Conservation (phyloP, 1,140 invertebrate genomes). For the Saccostrea glomerata region DNA sequence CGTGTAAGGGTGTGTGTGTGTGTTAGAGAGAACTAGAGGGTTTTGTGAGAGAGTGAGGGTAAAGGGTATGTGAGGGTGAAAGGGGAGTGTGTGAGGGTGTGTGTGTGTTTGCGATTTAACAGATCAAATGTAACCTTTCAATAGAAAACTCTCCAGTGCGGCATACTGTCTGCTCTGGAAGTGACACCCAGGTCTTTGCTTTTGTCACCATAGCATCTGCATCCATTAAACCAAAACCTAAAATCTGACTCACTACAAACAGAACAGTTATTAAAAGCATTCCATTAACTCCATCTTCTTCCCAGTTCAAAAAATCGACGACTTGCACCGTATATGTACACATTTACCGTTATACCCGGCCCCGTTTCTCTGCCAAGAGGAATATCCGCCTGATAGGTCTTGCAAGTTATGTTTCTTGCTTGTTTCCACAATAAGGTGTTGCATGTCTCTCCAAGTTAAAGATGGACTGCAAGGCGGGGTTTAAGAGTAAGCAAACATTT, state of each 20-base stretch:
- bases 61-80: too few species aligned
- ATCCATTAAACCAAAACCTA: conserved; percentile 59
- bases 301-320: too few species aligned
- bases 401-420: neutral
- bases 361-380: neutral
- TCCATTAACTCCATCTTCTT: too few species aligned
- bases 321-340: too few species aligned
- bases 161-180: conserved; percentile 41
- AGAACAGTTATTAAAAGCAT: neutral
- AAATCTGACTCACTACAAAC: conserved; percentile 52
- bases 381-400: neutral
- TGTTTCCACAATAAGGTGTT: neutral
- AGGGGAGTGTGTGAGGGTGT: too few species aligned
- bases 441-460: neutral
- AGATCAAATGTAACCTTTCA: too few species aligned
- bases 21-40: too few species aligned
- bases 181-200: conserved; percentile 50
- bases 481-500: too few species aligned
- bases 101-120: too few species aligned
- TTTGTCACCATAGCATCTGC: conserved; percentile 51
- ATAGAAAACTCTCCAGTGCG: neutral
- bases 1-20: too few species aligned
- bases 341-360: neutral
- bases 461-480: neutral
- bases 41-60: too few species aligned